Conservation (phyloP, 1,140 invertebrate genomes). For the Conus betulinus region DNA sequence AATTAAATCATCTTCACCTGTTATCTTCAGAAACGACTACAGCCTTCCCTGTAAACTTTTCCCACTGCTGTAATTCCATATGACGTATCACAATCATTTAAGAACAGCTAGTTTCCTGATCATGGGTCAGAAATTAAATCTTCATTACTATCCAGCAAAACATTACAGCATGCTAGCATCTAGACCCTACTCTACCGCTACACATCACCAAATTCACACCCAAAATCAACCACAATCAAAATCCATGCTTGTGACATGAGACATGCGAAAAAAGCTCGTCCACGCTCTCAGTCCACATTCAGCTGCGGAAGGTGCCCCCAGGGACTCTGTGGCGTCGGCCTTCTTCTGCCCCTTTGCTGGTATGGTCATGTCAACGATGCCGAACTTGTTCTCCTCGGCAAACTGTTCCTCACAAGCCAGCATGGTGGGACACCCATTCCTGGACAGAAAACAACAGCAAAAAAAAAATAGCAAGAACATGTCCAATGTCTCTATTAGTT, state of each 20-base stretch:
- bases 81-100: too few species aligned
- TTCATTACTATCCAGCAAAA: too few species aligned
- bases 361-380: constrained; percentile 36
- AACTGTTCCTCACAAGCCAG: constrained; percentile 54
- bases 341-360: constrained; percentile 32
- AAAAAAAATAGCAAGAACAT: too few species aligned
- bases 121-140: too few species aligned
- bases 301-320: constrained; percentile 54
- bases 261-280: not conserved
- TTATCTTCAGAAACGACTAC: too few species aligned
- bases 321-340: constrained; percentile 49
- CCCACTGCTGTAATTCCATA: too few species aligned
- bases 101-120: too few species aligned
- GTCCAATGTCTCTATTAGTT: too few species aligned
- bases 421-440: constrained; percentile 53
- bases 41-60: too few species aligned
- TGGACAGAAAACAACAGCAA: not conserved
- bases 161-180: not conserved
- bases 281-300: constrained; percentile 41
- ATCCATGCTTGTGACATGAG: too few species aligned
- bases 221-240: too few species aligned
- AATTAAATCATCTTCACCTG: too few species aligned
- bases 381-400: constrained; percentile 56
- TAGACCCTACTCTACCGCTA: not conserved
- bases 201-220: not conserved